Evolutionary conservation across 2,888 invertebrate genomes (phyloP).

Genomic region (Balanococcus diminutus): DNA sequence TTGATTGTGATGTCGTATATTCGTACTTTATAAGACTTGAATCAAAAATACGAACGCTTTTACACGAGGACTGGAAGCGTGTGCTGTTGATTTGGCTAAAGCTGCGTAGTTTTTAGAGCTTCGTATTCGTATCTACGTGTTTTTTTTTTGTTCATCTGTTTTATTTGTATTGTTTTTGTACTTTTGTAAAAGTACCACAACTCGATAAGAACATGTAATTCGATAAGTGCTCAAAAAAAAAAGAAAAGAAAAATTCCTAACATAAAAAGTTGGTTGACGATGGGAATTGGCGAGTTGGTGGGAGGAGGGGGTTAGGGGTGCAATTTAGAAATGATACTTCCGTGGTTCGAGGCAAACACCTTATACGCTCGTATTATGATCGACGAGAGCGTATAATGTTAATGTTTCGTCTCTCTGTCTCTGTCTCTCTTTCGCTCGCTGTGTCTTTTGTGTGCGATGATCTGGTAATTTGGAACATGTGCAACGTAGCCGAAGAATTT

Average conservation of each 20-base stretch:
- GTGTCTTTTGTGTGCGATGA: background rate
- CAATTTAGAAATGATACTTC: background rate
- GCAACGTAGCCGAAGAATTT: conserved; percentile 81
- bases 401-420: background rate
- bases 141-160: conserved; percentile 44
- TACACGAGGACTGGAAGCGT: conserved; percentile 46
- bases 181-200: no score
- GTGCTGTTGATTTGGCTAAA: background rate
- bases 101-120: conserved; percentile 60
- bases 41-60: background rate
- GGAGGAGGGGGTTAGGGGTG: background rate
- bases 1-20: no score
- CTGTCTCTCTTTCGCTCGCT: background rate
- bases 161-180: background rate
- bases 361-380: background rate
- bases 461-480: background rate
- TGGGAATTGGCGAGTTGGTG: background rate
- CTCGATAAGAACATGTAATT: background rate
- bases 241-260: background rate
- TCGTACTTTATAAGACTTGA: background rate
- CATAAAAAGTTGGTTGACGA: conserved; percentile 27
- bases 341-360: conserved; percentile 50
- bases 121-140: conserved; percentile 44
- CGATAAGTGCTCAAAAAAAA: no score
- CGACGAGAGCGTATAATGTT: background rate